phyloP scores from a whole-genome alignment of 2,113 vertebrate genomes.

The Oreochromis aureus region DNA sequence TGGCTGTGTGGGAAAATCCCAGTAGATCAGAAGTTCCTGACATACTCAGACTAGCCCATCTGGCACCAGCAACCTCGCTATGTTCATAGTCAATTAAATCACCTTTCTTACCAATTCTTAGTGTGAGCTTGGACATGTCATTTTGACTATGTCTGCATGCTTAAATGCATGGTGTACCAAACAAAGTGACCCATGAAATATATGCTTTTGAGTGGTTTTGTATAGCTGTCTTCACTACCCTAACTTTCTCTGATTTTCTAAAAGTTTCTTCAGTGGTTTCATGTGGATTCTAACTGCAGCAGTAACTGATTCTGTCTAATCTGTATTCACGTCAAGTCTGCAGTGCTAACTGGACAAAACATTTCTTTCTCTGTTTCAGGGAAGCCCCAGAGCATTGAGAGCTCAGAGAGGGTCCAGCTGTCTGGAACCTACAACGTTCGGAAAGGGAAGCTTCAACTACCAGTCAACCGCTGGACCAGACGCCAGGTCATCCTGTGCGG shows the following conservation, averaged over 20 bases:
- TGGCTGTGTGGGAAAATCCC: neutral
- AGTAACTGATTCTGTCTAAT: neutral
- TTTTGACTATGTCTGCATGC: neutral
- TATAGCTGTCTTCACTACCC: neutral
- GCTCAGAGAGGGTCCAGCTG: constrained; percentile 91
- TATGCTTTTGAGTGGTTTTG: neutral
- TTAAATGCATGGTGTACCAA: neutral
- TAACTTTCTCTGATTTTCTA: neutral
- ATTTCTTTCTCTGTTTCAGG: constrained; percentile 71
- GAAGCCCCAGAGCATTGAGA: constrained; percentile 86
- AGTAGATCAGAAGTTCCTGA: neutral
- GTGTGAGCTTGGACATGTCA: neutral
- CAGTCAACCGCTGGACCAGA: constrained; percentile 93
- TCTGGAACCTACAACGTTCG: constrained; percentile 93
- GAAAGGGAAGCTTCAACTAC: constrained; percentile 97
- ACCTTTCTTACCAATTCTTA: neutral
- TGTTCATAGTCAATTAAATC: neutral
- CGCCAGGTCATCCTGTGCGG: constrained; percentile 97
- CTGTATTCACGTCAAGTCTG: neutral
- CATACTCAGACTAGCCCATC: neutral
- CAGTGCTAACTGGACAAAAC: neutral
- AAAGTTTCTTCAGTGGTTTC: neutral
- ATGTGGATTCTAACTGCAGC: neutral
- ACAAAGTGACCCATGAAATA: neutral
- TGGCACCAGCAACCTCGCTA: neutral